Percentiles rank a stretch among this genome's conserved stretches.
Conservation (phyloP, 2,113 vertebrate species). For the Pleuronectes platessa region DNA sequence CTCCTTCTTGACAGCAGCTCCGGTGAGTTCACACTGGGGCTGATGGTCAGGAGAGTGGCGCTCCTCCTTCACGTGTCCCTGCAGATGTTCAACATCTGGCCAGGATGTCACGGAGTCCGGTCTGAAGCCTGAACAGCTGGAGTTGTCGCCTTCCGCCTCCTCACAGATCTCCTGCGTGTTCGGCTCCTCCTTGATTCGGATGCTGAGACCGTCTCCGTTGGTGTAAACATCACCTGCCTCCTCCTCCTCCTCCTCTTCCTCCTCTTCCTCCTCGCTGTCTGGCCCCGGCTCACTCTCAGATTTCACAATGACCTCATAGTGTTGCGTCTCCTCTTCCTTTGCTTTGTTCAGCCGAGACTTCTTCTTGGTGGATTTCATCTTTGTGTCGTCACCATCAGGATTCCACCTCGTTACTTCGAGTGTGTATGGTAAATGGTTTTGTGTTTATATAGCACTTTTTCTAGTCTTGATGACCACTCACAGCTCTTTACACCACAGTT, state of each 20-base stretch:
- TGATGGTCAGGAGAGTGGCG: conserved; percentile 20
- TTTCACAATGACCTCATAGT: conserved; percentile 34
- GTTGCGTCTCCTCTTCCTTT: conserved; percentile 12
- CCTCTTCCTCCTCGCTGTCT: neutral
- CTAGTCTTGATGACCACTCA: no score
- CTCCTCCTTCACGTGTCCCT: conserved; percentile 65
- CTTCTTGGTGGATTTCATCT: neutral
- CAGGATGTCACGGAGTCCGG: conserved; percentile 18
- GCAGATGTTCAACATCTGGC: conserved; percentile 33
- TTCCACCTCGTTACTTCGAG: neutral
- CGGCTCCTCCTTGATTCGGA: conserved; percentile 78
- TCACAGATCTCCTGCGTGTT: conserved; percentile 54
- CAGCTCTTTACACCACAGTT: no score
- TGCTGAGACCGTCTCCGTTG: conserved; percentile 27
- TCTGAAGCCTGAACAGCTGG: conserved; percentile 30
- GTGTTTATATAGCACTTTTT: no score
- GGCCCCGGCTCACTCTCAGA: conserved; percentile 35
- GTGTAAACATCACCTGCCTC: conserved; percentile 11
- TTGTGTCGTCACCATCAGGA: neutral
- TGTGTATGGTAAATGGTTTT: neutral
- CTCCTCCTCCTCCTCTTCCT: no score
- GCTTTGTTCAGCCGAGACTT: neutral
- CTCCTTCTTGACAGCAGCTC: conserved; percentile 61
- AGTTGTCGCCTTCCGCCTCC: conserved; percentile 1
- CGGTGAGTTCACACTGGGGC: conserved; percentile 20